These are phyloP conservation scores for Argya squamiceps DNA, from an alignment of 2,797 vertebrate species.

Conservation along the genomic window DNA sequence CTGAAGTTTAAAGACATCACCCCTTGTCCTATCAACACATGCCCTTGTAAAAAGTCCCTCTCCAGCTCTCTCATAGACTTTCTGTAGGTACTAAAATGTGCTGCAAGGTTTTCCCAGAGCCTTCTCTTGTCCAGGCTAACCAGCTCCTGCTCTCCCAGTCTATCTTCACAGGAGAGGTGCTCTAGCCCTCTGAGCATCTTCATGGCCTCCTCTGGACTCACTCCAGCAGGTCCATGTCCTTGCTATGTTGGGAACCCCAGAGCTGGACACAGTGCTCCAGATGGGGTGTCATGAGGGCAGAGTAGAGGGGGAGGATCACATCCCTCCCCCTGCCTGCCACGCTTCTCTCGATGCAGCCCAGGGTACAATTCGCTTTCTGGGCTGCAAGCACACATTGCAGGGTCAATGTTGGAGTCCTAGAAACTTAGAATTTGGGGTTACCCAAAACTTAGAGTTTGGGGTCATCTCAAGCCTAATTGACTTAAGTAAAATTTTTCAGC, in stretches of 20 bases:
- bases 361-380: accelerated
- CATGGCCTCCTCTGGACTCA: background rate
- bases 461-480: background rate
- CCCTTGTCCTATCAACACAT: too few relatives aligned
- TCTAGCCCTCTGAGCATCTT: background rate
- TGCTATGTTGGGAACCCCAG: accelerated
- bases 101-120: background rate
- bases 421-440: too few relatives aligned
- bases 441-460: too few relatives aligned
- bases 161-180: background rate
- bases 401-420: too few relatives aligned
- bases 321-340: accelerated
- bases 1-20: background rate
- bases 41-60: background rate
- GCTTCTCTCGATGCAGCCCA: background rate
- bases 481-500: background rate
- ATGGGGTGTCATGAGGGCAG: background rate
- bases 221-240: background rate
- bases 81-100: background rate
- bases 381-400: background rate
- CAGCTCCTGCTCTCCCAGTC: background rate
- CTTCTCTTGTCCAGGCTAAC: background rate
- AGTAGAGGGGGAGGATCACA: background rate
- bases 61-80: background rate
- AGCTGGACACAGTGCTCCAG: background rate